A percentile compares a stretch with the other conserved stretches of the same genome.
Conservation (phyloP, 2,797 vertebrate species). For the Pseudochaenichthys georgianus region DNA sequence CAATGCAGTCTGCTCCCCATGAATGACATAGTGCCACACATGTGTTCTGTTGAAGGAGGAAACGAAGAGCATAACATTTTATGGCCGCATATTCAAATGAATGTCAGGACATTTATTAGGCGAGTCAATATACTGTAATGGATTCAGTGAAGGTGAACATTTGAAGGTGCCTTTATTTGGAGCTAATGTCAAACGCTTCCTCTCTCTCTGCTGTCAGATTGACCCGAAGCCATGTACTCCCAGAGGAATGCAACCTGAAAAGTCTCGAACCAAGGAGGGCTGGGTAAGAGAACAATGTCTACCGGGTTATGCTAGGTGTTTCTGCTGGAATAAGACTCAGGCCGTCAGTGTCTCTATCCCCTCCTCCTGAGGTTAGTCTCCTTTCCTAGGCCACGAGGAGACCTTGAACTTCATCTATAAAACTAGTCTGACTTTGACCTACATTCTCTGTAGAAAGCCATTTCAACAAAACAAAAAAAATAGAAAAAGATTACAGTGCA, state of each 20-base stretch:
- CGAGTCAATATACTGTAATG: conserved; percentile 15
- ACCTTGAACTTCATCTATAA: conserved; percentile 47
- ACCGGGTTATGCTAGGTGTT: conserved; percentile 49
- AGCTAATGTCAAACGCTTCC: conserved; percentile 59
- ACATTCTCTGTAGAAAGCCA: neutral
- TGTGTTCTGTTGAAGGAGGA: conserved; percentile 18
- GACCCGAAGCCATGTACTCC: conserved; percentile 99
- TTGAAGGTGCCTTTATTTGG: conserved; percentile 71
- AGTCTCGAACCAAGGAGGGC: conserved; percentile 95
- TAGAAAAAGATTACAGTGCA: neutral
- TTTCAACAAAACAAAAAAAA: neutral
- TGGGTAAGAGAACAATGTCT: conserved; percentile 91
- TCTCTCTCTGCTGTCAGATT: conserved; percentile 86
- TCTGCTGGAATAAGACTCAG: conserved; percentile 45
- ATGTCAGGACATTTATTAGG: conserved; percentile 20
- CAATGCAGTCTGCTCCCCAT: neutral
- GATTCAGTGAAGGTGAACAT: conserved; percentile 40
- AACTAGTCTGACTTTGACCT: conserved; percentile 34
- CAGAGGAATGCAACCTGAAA: conserved; percentile 98
- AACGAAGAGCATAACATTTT: conserved; percentile 8
- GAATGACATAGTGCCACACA: conserved; percentile 6
- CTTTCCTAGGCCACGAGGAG: conserved; percentile 14
- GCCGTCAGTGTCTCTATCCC: conserved; percentile 19
- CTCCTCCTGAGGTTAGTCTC: conserved; percentile 37
- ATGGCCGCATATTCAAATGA: conserved; percentile 23